Percentiles rank a stretch among this genome's conserved stretches.
These are phyloP conservation scores for Lamellibrachia luymesi DNA, from an alignment of 1,140 invertebrate genomes.

Conservation along the genomic window DNA sequence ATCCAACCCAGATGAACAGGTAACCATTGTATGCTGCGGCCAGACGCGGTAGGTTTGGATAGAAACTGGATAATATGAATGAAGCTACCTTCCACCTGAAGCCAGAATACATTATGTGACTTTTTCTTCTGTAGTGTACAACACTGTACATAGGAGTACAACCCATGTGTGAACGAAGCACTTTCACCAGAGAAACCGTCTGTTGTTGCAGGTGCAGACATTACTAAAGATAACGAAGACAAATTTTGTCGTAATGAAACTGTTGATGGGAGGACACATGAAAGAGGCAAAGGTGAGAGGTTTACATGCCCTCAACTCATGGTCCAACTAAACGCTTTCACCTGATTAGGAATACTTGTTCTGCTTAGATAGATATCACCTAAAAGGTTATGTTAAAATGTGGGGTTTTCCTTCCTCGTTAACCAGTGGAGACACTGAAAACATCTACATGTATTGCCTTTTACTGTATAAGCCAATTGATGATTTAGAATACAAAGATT, in stretches of 20 bases:
- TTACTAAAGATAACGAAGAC: constrained; percentile 87
- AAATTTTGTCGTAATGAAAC: constrained; percentile 91
- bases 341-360: neutral
- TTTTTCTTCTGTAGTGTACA: too few relatives aligned
- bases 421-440: neutral
- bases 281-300: constrained; percentile 67
- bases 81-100: neutral
- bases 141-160: too few relatives aligned
- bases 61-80: too few relatives aligned
- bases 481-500: neutral
- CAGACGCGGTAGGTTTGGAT: neutral
- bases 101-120: neutral
- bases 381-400: neutral
- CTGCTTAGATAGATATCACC: too few relatives aligned
- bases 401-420: too few relatives aligned
- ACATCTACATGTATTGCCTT: neutral
- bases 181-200: neutral
- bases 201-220: constrained; percentile 69
- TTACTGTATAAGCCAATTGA: neutral
- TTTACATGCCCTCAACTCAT: neutral
- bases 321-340: neutral
- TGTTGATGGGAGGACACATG: constrained; percentile 86
- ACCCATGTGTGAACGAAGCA: too few relatives aligned
- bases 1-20: constrained; percentile 21
- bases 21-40: constrained; percentile 31